These are phyloP conservation scores for Seriola aureovittata DNA, from an alignment of 2,113 vertebrate species.

Conservation along the genomic window DNA sequence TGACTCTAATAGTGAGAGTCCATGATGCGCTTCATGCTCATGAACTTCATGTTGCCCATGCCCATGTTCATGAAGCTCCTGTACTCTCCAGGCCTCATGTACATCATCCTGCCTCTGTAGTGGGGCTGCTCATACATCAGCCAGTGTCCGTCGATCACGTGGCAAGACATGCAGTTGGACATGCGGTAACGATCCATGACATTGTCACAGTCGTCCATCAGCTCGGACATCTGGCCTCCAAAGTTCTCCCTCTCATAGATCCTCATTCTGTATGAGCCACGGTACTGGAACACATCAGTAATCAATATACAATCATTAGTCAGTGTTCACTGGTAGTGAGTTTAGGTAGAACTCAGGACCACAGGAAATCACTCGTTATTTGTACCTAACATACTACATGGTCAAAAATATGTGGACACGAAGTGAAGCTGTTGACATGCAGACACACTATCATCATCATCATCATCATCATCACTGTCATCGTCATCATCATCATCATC, in stretches of 20 bases:
- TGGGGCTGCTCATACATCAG: slow-evolving; percentile 59
- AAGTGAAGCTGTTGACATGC: too few relatives aligned
- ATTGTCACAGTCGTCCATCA: slow-evolving; percentile 60
- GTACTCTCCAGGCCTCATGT: slow-evolving; percentile 64
- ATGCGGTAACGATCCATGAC: slow-evolving; percentile 54
- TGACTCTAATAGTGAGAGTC: too few relatives aligned
- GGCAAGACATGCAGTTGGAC: slow-evolving; percentile 53
- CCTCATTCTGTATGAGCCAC: slow-evolving; percentile 48
- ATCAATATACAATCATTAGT: background rate
- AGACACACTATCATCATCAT: too few relatives aligned
- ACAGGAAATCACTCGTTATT: too few relatives aligned
- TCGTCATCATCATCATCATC: too few relatives aligned
- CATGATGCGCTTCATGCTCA: slow-evolving; percentile 62
- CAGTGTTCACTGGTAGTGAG: background rate
- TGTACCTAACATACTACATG: too few relatives aligned
- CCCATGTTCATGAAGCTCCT: slow-evolving; percentile 53
- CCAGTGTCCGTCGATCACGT: slow-evolving; percentile 64
- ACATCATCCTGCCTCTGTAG: slow-evolving; percentile 63
- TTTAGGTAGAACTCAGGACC: too few relatives aligned
- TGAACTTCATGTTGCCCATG: slow-evolving; percentile 38
- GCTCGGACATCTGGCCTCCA: slow-evolving; percentile 18
- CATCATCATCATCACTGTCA: too few relatives aligned
- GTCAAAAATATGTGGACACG: too few relatives aligned
- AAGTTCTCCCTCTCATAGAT: slow-evolving; percentile 50
- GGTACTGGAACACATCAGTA: slow-evolving; percentile 30